A percentile compares a stretch with the other conserved stretches of the same genome.
Conservation (phyloP, 2,888 invertebrate genomes). For the Brachyptera putata region DNA sequence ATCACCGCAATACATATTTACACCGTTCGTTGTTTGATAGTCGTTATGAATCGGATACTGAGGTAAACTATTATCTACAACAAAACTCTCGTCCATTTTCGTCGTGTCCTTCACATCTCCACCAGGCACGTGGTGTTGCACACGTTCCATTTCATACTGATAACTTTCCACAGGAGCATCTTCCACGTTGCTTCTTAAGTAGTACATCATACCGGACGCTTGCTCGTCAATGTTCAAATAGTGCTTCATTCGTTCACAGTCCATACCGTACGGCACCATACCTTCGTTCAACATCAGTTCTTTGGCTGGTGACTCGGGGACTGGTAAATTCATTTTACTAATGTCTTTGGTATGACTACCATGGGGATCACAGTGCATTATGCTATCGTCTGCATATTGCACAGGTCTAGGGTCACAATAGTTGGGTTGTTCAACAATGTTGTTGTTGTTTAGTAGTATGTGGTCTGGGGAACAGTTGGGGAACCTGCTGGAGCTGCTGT, state of each 20-base stretch:
- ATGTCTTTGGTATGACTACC: neutral
- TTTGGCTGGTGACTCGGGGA: too few species aligned
- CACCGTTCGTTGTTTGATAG: neutral
- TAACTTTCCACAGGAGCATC: neutral
- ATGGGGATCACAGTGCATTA: neutral
- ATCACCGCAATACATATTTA: neutral
- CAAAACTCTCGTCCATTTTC: neutral
- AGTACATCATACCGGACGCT: neutral
- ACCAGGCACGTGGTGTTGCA: neutral
- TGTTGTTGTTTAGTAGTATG: slow-evolving; percentile 3
- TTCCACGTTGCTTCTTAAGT: neutral
- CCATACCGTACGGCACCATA: slow-evolving; percentile 6
- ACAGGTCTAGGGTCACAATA: neutral
- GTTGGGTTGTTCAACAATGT: slow-evolving; percentile 1
- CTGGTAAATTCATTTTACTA: too few species aligned
- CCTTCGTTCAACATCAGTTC: neutral
- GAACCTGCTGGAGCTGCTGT: slow-evolving; percentile 28
- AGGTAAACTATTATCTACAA: neutral
- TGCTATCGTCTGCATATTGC: slow-evolving; percentile 1
- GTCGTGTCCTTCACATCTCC: neutral
- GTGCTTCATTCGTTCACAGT: slow-evolving; percentile 16
- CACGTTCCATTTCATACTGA: slow-evolving; percentile 2
- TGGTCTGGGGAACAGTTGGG: slow-evolving; percentile 26
- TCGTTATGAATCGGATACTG: neutral
- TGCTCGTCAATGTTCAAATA: slow-evolving; percentile 10